Base-by-base conservation (phyloP, 2,113 vertebrate species). In the Sebastes fasciatus region DNA sequence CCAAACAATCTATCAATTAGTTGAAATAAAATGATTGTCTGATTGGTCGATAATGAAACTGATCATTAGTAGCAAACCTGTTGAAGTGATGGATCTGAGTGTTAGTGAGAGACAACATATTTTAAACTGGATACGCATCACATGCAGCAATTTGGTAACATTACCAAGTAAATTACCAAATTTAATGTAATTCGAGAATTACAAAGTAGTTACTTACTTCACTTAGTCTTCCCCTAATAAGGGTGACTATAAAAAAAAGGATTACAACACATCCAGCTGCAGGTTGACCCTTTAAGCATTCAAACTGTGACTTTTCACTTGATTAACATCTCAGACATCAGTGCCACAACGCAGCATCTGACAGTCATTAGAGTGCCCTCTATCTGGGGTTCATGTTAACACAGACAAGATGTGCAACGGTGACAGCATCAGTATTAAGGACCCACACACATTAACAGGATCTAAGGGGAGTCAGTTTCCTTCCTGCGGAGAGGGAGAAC, bases 381-480 rank as follows among this genome's bases (percentile, higher is more conserved):
- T 77, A 58, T 92, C 68, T 43, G 62, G 71, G 26, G 72, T 46
- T 74, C 72, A 62, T 61, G 88, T 83, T 89, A 95, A 94, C 55
- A 45, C 62, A 79, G 77, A 83, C 90, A 94, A 92, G 87, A 89
- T 93, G 93, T 90, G 86, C 74, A 13, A 16, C n/a, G 67, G 87
- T 88, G 89, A 89, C 92, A 86, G 69, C 48, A 6, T 74, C 58
- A 45, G 72, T 45, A 70, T 79, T 80, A 49, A 73, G 79, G 67
- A 83, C 68, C 78, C 64, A 63, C 74, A 82, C 91, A 90, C 81
- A 82, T 88, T 81, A 87, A 86, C 77, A 69, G 69, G 90, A 92
- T 91, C 82, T 88, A 62, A 93, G 82, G 80, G 75, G 82, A 74
- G 77, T 77, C 73, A 0, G 77, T 43, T 92, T 91, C 85, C 90